phyloP scores from a whole-genome alignment of 2,888 invertebrate genomes.

The Tenthredo amoena region DNA sequence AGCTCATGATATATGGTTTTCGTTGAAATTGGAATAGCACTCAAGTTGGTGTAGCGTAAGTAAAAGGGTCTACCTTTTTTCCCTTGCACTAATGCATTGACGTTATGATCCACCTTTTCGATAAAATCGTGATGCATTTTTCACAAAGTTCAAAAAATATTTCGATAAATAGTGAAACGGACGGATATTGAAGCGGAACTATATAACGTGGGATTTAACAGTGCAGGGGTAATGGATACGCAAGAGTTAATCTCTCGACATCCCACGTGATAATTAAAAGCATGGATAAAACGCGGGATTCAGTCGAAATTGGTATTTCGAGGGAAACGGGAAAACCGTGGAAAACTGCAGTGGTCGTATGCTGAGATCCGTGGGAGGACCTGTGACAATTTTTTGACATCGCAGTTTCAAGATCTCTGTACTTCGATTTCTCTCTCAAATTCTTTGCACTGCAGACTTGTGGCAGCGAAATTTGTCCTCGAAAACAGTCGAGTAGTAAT shows the following conservation, averaged over 20 bases:
- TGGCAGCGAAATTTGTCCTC: background rate
- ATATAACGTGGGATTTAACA: background rate
- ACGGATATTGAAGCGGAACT: background rate
- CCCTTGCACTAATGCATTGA: background rate
- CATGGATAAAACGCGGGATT: background rate
- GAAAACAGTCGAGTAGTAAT: slow-evolving; percentile 9
- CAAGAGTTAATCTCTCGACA: background rate
- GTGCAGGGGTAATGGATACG: background rate
- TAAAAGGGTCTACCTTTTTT: background rate
- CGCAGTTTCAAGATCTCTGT: background rate
- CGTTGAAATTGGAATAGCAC: slow-evolving; percentile 16
- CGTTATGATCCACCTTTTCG: background rate
- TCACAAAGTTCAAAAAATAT: background rate
- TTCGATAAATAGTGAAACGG: background rate
- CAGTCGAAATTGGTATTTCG: background rate
- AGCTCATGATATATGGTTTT: slow-evolving; percentile 33
- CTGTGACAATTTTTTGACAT: background rate
- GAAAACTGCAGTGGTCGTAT: background rate
- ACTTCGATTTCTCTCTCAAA: too few species aligned
- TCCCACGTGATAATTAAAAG: background rate
- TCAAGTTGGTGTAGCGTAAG: slow-evolving; percentile 8
- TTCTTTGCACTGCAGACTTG: too few species aligned
- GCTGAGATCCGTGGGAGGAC: background rate
- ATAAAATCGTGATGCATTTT: background rate
- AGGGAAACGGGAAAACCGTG: background rate